Evolutionary conservation across 1,140 invertebrate species (phyloP).

Genomic region (Maniola jurtina): DNA sequence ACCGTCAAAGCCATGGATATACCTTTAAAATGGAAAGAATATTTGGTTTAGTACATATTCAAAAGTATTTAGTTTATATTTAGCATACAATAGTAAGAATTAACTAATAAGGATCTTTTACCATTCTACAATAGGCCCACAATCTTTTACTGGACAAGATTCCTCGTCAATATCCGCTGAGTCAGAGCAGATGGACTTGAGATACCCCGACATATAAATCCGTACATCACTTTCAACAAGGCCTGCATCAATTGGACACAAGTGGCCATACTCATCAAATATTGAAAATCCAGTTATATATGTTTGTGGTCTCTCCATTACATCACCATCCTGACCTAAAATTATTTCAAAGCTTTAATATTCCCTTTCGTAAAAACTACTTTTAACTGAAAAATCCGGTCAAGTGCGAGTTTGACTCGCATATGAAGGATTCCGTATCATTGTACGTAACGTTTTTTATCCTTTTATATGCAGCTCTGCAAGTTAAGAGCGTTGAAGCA

Average conservation of each 20-base stretch:
- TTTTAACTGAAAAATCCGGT: too few species aligned
- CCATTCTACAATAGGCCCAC: constrained; percentile 94
- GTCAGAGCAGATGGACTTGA: constrained; percentile 91
- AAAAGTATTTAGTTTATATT: too few species aligned
- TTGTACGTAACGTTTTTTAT: too few species aligned
- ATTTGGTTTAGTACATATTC: neutral
- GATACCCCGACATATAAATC: constrained; percentile 89
- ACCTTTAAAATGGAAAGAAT: constrained; percentile 67
- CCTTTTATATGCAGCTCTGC: too few species aligned
- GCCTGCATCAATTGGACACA: constrained; percentile 89
- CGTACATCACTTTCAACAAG: constrained; percentile 88
- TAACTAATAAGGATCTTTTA: constrained; percentile 41
- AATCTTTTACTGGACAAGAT: constrained; percentile 84
- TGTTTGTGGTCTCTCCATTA: constrained; percentile 75
- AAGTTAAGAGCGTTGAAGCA: too few species aligned
- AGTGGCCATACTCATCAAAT: constrained; percentile 90
- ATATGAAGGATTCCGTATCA: too few species aligned
- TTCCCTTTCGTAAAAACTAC: too few species aligned
- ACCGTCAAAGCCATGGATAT: constrained; percentile 90
- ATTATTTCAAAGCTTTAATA: constrained; percentile 11
- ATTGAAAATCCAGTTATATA: constrained; percentile 79
- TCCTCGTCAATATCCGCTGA: constrained; percentile 85
- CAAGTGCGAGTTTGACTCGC: too few species aligned
- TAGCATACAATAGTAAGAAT: constrained; percentile 18
- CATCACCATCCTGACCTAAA: constrained; percentile 74